These are phyloP conservation scores for Gasterosteus aculeatus DNA, from an alignment of 2,113 vertebrate genomes.

Conservation along the genomic window DNA sequence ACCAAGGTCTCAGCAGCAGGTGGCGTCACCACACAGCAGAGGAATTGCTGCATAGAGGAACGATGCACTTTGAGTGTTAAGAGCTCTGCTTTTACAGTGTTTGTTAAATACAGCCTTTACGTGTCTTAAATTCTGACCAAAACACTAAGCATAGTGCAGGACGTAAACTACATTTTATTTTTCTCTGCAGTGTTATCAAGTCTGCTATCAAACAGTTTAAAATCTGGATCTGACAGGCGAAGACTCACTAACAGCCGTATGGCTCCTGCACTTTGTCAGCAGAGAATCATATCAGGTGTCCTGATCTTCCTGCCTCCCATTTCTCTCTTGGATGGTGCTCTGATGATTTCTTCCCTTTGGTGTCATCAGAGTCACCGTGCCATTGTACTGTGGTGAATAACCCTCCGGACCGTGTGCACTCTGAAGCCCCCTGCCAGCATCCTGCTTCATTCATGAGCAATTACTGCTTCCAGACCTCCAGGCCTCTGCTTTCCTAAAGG, in stretches of 20 bases:
- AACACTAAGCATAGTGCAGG: not conserved
- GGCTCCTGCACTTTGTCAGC: not conserved
- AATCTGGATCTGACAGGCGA: not conserved
- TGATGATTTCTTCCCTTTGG: constrained; percentile 25
- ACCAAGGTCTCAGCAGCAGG: constrained; percentile 57
- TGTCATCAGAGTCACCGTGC: constrained; percentile 38
- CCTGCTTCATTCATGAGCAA: constrained; percentile 39
- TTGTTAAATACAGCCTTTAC: not conserved
- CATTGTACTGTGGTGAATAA: constrained; percentile 56
- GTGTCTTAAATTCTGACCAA: not conserved
- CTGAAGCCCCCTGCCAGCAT: constrained; percentile 17
- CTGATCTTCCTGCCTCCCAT: not conserved
- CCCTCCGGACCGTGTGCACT: constrained; percentile 18
- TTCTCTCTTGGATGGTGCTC: constrained; percentile 26
- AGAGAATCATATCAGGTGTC: not conserved
- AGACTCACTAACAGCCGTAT: not conserved
- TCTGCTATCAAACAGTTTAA: constrained; percentile 1
- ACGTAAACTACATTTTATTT: not conserved
- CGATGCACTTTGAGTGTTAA: not conserved
- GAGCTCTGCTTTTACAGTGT: not conserved
- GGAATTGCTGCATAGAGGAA: not conserved
- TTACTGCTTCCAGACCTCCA: constrained; percentile 15
- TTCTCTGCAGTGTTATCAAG: not conserved
- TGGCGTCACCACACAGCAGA: constrained; percentile 66
- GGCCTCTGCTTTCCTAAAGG: not conserved